Base-by-base conservation (phyloP, 2,888 invertebrate genomes). In the Liopterus haemorrhoidalis region DNA sequence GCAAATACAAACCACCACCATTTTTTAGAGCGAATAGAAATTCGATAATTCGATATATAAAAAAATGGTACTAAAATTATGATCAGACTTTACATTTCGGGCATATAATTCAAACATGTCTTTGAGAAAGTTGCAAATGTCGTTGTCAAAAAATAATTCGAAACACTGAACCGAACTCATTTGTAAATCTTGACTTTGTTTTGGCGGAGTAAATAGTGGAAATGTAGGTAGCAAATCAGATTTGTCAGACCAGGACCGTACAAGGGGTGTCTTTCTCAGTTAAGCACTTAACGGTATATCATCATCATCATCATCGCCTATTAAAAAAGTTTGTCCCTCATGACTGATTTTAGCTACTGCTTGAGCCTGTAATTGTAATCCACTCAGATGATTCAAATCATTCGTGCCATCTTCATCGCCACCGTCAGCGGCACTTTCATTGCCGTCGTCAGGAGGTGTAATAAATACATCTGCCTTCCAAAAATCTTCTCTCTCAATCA, bases 401-500 rank as follows among this genome's bases (percentile, higher is more conserved):
- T 40, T 40, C 27, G 16, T 28, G n/a, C 30, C 16, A 19, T 9
- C 19, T 14, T 40, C 30, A 15, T 46, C 28, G 39, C 27, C 16
- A 14, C 32, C 21, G 18, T 27, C 21, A n/a, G 12, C 27, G 12
- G 27, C 41, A 36, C 36, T 36, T 18, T 41, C 21, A 24, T 25
- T 25, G 21, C 51, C 48, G 40, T 51, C 51, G 44, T 51, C 41
- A 24, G 49, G 43, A 47, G 50, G 50, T 14, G 49, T 50, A 30
- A 53, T 46, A 35, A 40, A 53, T 30, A 53, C 32, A 43, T 51
- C 51, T 8, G 49, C 51, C 4, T 31, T 12, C 53, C 49, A 51
- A 50, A 53, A 53, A 15, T 53, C 41, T 30, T 51, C 51, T 46
- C 15, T 46, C 46, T 51, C 49, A 19, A 51, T 51, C 31, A 53